Base-by-base conservation (phyloP, 1,140 invertebrate genomes). In the Drosophila bocqueti region DNA sequence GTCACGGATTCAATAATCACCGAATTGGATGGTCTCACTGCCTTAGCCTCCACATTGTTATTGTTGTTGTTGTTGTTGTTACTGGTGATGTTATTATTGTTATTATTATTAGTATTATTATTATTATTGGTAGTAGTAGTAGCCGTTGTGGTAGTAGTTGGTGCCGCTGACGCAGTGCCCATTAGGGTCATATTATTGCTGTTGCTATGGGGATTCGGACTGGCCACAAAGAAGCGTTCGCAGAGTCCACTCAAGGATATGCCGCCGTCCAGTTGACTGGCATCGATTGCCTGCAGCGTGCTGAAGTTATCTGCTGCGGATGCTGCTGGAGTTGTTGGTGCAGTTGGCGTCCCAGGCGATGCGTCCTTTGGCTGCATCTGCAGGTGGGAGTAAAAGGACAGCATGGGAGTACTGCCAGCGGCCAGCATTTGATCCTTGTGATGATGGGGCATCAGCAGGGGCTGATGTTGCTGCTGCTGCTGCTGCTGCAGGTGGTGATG, bases 361-460 rank as follows among this genome's bases (percentile, higher is more conserved):
- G 55, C 59, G 29, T 86, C 69, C 63, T 84, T 83, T 10, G 81
- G 76, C 18, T 78, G 76, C 46, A 67, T 38, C 16, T 79, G 84
- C 57, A 90, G 26, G 26, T 90, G 81, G 0, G 71, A 43, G 42
- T 92, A 90, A 16, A 83, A 90, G 5, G 85, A 63, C 29, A 90
- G 62, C n/a, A 78, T 68, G 0, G 81, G 87, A 2, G 73, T 76
- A 62, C 76, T 92, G 50, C 91, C 87, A 42, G 86, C 87, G 16
- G 76, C 87, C 16, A 92, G 69, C 91, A 92, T 92, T 71, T 92
- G 91, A 83, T 92, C 91, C 75, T 92, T 92, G 49, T 92, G 86
- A 78, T 92, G 83, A 64, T 86, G 81, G n/a, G 71, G 62, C 67
- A 80, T 67, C 26, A 79, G 21, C 31, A 74, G 62, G 50, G 79